Base-by-base conservation (phyloP, 2,888 invertebrate genomes). In the Coleophora deauratella region DNA sequence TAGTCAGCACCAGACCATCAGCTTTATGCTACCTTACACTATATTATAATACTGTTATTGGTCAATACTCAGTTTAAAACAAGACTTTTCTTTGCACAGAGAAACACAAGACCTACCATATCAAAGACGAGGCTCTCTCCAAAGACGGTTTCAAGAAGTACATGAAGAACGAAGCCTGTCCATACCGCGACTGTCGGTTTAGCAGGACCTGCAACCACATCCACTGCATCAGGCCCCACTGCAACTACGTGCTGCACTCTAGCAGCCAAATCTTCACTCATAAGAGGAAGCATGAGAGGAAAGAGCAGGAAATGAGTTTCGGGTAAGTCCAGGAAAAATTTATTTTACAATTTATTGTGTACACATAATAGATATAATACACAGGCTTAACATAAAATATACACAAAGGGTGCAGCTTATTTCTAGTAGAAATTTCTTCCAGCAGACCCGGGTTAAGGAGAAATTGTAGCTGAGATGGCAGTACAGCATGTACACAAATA, bases 71-170 rank as follows among this genome's bases (percentile, higher is more conserved):
- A 31, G 11, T 31, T 2, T 31, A 9, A 4, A 10, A 31, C 11
- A n/a, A 31, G 1, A 2, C 11, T 31, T 31, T 10, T 10, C 1
- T 10, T 33, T 44, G 81, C 81, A 12, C 87, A 98, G 98, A 99
- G 82, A 99, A 99, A 84, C 99, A 99, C 88, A 99, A 98, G 78
- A 94, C 97, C 2, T 98, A 98, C 71, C 99, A 99, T 78, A 94
- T 98, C 66, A 98, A 98, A 79, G 98, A 99, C 80, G 97, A 97
- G 68, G 96, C 98, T 51, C 86, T 99, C 36, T 93, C 95, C 33
- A 91, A 95, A 49, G 98, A 99, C 69, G 98, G 98, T 12, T 99
- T 99, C 87, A 98, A 98, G 79, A 99, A 99, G 75, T 99, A 97
- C 78, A 95, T 98, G 91, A 99, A 99, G 77, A 96, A 96, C 55